These are phyloP conservation scores for Artemisiospiza belli DNA, from an alignment of 2,113 vertebrate species.

Conservation along the genomic window DNA sequence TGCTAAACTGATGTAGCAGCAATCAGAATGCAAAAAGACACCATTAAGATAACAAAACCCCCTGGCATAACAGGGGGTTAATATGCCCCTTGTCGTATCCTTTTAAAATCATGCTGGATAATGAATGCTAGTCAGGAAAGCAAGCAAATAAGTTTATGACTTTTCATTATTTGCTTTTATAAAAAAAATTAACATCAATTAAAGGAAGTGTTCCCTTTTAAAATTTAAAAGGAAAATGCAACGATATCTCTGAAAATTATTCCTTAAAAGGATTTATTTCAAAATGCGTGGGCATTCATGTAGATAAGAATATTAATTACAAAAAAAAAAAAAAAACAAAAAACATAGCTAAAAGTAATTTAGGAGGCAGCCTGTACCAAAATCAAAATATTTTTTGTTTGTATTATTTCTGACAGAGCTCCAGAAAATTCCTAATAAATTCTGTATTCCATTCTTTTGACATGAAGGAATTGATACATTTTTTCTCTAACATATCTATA, in stretches of 20 bases:
- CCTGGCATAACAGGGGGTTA: not conserved
- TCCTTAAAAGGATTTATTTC: not conserved
- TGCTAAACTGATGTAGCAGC: not conserved
- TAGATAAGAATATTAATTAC: not conserved
- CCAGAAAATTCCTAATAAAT: not conserved
- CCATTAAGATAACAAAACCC: not conserved
- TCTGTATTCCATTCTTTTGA: not conserved
- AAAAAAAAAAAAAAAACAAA: not conserved
- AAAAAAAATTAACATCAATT: not conserved
- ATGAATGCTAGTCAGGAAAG: accelerated
- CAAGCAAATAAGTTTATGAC: not conserved
- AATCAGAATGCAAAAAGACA: not conserved
- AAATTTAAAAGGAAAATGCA: not conserved
- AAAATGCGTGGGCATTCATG: not conserved
- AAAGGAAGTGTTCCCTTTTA: not conserved
- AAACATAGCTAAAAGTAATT: not conserved
- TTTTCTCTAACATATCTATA: not conserved
- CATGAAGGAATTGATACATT: not conserved
- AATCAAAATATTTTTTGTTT: not conserved
- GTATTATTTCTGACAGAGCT: not conserved
- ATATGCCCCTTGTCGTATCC: not conserved
- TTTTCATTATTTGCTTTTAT: not conserved
- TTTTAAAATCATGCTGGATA: not conserved
- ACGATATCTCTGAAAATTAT: not conserved
- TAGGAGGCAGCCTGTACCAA: not conserved